These are phyloP conservation scores for Himalopsyche japonica DNA, from an alignment of 2,888 invertebrate genomes.

Conservation along the genomic window DNA sequence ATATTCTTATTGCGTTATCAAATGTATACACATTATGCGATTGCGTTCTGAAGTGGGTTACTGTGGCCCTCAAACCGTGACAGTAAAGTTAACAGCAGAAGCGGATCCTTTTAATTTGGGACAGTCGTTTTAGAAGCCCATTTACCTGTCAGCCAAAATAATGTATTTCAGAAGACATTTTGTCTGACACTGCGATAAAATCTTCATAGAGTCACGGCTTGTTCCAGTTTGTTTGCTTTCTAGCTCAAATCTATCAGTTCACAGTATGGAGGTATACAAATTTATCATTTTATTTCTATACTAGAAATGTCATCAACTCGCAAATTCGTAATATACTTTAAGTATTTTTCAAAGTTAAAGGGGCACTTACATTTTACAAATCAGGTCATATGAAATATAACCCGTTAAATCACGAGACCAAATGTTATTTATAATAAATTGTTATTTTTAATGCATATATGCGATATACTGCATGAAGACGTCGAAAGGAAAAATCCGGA, in stretches of 20 bases:
- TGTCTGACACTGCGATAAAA: neutral
- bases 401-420: too few relatives aligned
- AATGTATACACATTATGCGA: too few relatives aligned
- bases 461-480: too few relatives aligned
- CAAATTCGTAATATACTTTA: neutral
- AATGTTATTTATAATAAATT: too few relatives aligned
- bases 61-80: neutral
- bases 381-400: too few relatives aligned
- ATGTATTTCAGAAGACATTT: neutral
- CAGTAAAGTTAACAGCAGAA: neutral
- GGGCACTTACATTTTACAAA: too few relatives aligned
- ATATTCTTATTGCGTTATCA: too few relatives aligned
- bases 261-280: neutral
- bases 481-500: too few relatives aligned
- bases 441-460: too few relatives aligned
- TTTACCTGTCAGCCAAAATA: neutral
- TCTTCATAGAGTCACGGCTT: neutral
- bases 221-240: neutral
- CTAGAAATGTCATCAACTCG: neutral
- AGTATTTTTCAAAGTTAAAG: too few relatives aligned
- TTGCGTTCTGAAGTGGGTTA: too few relatives aligned
- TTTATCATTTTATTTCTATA: neutral
- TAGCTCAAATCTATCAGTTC: neutral
- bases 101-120: neutral
- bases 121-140: neutral